Evolutionary conservation across 2,797 vertebrate genomes (phyloP).

Genomic region (Ctenochaetus hawaiiensis): DNA sequence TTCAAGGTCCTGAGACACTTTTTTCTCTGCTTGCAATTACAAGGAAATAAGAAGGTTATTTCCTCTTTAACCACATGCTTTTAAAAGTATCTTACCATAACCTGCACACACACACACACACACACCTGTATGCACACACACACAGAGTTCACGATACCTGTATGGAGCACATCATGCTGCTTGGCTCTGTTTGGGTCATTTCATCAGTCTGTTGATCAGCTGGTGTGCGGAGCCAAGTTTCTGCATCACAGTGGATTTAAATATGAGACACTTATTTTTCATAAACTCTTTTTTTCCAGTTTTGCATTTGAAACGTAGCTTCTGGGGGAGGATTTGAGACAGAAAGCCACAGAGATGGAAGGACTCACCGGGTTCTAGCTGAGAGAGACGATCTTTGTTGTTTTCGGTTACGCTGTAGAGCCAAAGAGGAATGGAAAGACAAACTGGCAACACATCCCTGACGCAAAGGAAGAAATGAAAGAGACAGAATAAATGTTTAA

Average conservation of each 20-base stretch:
- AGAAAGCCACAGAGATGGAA: constrained; percentile 9
- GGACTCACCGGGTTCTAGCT: constrained; percentile 75
- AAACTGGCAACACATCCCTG: constrained; percentile 77
- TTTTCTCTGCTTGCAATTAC: too few relatives aligned
- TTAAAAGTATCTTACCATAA: background rate
- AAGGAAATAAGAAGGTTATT: too few relatives aligned
- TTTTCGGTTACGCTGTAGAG: constrained; percentile 58
- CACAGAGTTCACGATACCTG: constrained; percentile 70
- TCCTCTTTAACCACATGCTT: too few relatives aligned
- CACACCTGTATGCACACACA: too few relatives aligned
- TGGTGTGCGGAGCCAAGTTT: constrained; percentile 77
- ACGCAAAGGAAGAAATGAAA: background rate
- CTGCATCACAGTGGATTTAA: constrained; percentile 57
- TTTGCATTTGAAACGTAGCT: background rate
- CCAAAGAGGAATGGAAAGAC: constrained; percentile 76
- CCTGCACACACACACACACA: too few relatives aligned
- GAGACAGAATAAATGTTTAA: background rate
- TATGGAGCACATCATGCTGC: constrained; percentile 82
- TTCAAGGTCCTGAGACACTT: too few relatives aligned
- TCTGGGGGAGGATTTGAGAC: constrained; percentile 26
- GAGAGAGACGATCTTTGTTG: constrained; percentile 50
- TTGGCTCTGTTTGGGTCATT: constrained; percentile 60
- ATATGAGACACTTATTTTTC: background rate
- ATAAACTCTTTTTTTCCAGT: background rate
- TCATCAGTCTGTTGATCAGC: constrained; percentile 59